Conservation (phyloP, 2,888 invertebrate genomes). For the Eupithecia centaureata region DNA sequence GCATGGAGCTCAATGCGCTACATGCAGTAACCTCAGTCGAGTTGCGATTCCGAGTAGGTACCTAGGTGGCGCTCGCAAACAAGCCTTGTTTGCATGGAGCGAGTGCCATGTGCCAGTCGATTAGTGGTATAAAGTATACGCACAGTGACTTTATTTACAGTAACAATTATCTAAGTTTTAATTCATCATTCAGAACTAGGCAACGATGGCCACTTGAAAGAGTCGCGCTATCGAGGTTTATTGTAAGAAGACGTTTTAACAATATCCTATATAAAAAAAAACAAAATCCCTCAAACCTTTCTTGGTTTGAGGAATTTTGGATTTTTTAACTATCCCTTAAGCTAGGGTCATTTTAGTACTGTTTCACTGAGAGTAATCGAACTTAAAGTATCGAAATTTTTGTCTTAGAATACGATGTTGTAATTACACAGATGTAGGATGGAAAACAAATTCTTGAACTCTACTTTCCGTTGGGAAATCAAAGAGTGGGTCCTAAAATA, state of each 20-base stretch:
- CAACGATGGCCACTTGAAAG: neutral
- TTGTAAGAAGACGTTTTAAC: neutral
- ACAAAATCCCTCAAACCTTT: too few relatives aligned
- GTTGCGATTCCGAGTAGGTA: conserved; percentile 14
- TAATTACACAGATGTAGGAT: too few relatives aligned
- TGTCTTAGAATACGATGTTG: too few relatives aligned
- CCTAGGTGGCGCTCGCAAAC: neutral
- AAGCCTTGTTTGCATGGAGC: neutral
- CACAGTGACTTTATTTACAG: neutral
- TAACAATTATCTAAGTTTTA: neutral
- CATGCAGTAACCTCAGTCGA: neutral
- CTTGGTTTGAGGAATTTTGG: too few relatives aligned
- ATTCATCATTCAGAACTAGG: neutral
- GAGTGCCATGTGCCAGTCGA: neutral
- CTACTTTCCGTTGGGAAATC: too few relatives aligned
- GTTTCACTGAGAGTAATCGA: neutral
- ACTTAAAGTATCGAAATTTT: neutral
- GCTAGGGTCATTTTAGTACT: too few relatives aligned
- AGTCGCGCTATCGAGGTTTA: neutral
- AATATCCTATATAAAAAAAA: too few relatives aligned
- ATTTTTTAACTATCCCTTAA: too few relatives aligned
- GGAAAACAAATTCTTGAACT: too few relatives aligned
- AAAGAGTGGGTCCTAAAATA: too few relatives aligned
- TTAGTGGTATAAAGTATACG: neutral
- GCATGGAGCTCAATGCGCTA: neutral